Conservation (phyloP, 2,888 invertebrate genomes). For the Pseudoips prasinana region DNA sequence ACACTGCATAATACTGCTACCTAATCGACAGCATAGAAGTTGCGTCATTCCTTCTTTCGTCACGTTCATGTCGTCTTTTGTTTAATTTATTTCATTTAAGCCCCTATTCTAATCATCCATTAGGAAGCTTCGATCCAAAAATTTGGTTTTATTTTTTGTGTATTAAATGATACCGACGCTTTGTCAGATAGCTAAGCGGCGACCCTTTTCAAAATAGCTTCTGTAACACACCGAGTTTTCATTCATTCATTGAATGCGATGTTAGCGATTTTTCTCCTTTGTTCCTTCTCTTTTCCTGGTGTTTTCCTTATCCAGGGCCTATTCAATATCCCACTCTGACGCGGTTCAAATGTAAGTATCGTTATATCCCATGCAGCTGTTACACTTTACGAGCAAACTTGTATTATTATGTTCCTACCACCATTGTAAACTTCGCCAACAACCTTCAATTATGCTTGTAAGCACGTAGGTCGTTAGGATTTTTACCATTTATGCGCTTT, state of each 20-base stretch:
- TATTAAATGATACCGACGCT: too few species aligned
- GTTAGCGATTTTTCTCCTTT: slow-evolving; percentile 47
- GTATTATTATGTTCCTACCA: slow-evolving; percentile 66
- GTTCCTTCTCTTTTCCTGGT: slow-evolving; percentile 44
- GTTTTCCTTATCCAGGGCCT: slow-evolving; percentile 51
- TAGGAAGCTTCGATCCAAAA: too few species aligned
- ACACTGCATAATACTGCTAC: too few species aligned
- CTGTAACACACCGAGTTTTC: slow-evolving; percentile 41
- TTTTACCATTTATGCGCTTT: slow-evolving; percentile 17
- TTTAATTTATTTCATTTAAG: too few species aligned
- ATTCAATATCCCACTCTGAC: slow-evolving; percentile 57
- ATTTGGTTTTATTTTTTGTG: too few species aligned
- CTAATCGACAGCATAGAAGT: too few species aligned
- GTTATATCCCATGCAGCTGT: slow-evolving; percentile 72
- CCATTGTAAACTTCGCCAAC: slow-evolving; percentile 61
- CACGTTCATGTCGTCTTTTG: too few species aligned
- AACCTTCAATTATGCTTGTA: slow-evolving; percentile 44
- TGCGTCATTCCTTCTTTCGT: too few species aligned
- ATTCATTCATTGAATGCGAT: slow-evolving; percentile 48
- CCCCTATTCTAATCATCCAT: too few species aligned
- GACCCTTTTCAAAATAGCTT: slow-evolving; percentile 7
- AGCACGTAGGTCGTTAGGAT: slow-evolving; percentile 27
- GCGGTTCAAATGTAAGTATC: slow-evolving; percentile 55
- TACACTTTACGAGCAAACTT: slow-evolving; percentile 72
- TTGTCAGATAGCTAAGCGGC: too few species aligned